Base-by-base conservation (phyloP, 1,140 invertebrate genomes). In the Lithobius niger region DNA sequence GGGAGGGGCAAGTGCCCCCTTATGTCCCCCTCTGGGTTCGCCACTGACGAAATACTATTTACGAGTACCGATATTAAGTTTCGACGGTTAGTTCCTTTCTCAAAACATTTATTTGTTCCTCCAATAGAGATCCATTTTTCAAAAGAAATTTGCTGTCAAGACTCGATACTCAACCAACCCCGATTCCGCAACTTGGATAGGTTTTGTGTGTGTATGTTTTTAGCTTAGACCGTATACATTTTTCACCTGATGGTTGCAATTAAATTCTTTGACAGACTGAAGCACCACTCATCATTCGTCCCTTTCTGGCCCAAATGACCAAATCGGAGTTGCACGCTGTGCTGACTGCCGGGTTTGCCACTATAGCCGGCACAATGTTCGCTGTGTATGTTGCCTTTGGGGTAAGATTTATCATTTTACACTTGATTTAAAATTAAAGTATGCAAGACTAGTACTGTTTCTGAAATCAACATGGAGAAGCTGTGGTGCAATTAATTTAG, bases 291-390 rank as follows among this genome's bases (percentile, higher is more conserved):
- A 61, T 97, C n/a, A 82, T 97, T 42, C 81, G 82, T 62, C 88
- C 89, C 0, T 95, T 89, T 62, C 68, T 98, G 13, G 63, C 71
- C n/a, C 66, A 80, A 54, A 75, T 97, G 64, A 96, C 93, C 0
- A 74, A 78, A 40, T 94, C 90, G 0, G 94, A 97, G 72, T 69
- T 97, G 0, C 90, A 95, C 67, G 82, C 91, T 0, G 77, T 98
- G 16, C 89, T 97, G 86, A 80, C 86, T 2, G 87, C 86, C 1
- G 94, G 93, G 4, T 96, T 97, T 69, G 87, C 91, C 0, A 93
- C 92, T 6, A 89, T 97, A 19, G 91, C 93, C 27, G 93, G 74
- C 15, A 84, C 87, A 1, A 86, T 95, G 0, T 72, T 97, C 61
- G 92, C 89, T 0, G 87, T 91, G 0, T 97, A 96, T 66, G 86